Conservation (phyloP, 2,113 vertebrate species). For the Anarrhichthys ocellatus region DNA sequence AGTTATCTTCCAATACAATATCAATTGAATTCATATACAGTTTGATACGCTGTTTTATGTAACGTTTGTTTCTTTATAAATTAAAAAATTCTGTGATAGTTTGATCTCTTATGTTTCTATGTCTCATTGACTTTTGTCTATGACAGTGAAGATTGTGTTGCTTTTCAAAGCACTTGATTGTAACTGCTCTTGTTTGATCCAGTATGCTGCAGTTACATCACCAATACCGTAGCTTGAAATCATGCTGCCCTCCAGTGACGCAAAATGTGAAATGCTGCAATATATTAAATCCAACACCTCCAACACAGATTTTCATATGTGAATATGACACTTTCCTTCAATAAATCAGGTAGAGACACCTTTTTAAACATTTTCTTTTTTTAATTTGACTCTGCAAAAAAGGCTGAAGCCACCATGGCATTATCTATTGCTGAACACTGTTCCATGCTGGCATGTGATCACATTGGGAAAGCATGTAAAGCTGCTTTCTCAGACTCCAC, state of each 20-base stretch:
- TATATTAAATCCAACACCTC: background rate
- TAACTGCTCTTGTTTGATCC: background rate
- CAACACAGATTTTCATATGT: background rate
- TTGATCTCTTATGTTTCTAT: background rate
- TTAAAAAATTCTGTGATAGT: too few species aligned
- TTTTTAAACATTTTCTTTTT: background rate
- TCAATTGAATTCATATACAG: background rate
- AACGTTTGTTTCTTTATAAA: background rate
- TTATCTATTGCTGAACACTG: background rate
- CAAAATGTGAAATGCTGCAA: background rate
- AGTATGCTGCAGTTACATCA: accelerated
- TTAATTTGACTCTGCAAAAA: too few species aligned
- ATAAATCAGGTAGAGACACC: background rate
- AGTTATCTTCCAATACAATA: background rate
- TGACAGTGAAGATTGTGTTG: background rate
- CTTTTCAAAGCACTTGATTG: conserved; percentile 22
- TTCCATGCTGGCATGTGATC: conserved; percentile 9
- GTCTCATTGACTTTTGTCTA: background rate
- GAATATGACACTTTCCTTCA: background rate
- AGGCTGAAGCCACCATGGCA: too few species aligned
- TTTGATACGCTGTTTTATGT: background rate
- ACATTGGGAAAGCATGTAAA: conserved; percentile 14
- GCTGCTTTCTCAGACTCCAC: conserved; percentile 3
- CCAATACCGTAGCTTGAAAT: conserved; percentile 1
- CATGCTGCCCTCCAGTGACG: conserved; percentile 66